Evolutionary conservation across 2,888 invertebrate genomes (phyloP).

Genomic region (Heliothis peltigera): DNA sequence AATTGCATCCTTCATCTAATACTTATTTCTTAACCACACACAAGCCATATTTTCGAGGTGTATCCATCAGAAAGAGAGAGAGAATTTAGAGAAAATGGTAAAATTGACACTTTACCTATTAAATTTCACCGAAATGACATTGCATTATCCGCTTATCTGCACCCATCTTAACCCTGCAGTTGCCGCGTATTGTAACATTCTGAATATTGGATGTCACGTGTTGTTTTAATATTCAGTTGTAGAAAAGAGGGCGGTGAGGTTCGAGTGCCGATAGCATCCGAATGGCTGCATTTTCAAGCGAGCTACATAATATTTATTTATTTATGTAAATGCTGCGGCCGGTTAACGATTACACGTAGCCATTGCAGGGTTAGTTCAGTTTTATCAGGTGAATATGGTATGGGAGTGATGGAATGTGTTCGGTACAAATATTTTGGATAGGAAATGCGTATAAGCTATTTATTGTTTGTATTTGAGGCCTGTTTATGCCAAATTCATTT

Average conservation of each 20-base stretch:
- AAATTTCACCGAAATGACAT: not conserved
- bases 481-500: not conserved
- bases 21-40: no score
- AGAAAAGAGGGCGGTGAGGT: constrained; percentile 58
- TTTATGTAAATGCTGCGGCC: constrained; percentile 54
- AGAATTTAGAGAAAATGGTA: no score
- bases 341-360: constrained; percentile 49
- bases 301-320: constrained; percentile 59
- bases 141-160: constrained; percentile 12
- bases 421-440: not conserved
- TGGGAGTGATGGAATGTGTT: not conserved
- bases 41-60: no score
- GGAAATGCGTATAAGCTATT: not conserved
- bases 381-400: constrained; percentile 40
- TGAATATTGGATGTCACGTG: constrained; percentile 70
- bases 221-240: constrained; percentile 66
- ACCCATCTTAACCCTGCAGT: constrained; percentile 46
- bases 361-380: constrained; percentile 31
- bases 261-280: constrained; percentile 54
- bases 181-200: constrained; percentile 57
- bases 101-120: no score
- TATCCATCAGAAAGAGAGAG: no score
- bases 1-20: no score
- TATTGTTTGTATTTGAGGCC: not conserved
- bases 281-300: constrained; percentile 56